Evolutionary conservation across 2,797 vertebrate species (phyloP).

Genomic region (Cryptoblepharus egeriae): DNA sequence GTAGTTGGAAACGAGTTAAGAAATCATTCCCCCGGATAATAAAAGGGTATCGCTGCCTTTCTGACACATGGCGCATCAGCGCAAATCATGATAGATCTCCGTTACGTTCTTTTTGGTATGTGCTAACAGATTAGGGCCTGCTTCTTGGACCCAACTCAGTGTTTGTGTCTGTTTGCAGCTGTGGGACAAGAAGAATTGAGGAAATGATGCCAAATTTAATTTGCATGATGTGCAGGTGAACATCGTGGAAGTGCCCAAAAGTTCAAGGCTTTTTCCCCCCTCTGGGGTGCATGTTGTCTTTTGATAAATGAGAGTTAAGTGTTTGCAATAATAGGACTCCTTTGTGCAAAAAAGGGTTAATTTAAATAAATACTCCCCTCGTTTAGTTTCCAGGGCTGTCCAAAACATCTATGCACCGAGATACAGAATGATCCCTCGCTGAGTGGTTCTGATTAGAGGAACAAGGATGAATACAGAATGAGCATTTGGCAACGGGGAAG

Average conservation of each 20-base stretch:
- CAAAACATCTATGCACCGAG: background rate
- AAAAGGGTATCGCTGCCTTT: conserved; percentile 33
- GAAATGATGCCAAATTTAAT: conserved; percentile 48
- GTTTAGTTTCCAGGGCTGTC: conserved; percentile 6
- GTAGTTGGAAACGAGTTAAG: no score
- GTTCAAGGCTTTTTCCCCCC: background rate
- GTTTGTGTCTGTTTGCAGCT: conserved; percentile 64
- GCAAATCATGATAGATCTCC: conserved; percentile 39
- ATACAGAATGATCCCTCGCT: background rate
- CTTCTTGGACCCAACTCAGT: conserved; percentile 53
- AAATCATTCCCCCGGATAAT: background rate
- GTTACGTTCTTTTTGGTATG: conserved; percentile 28
- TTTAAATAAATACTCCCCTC: conserved; percentile 19
- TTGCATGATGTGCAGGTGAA: conserved; percentile 37
- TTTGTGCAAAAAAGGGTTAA: conserved; percentile 25
- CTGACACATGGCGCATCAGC: conserved; percentile 31
- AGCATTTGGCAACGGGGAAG: conserved; percentile 15
- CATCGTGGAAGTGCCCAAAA: background rate
- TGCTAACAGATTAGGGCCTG: conserved; percentile 50
- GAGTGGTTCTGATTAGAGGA: conserved; percentile 14
- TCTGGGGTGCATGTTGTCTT: conserved; percentile 27
- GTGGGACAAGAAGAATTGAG: conserved; percentile 56
- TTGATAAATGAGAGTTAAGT: conserved; percentile 41
- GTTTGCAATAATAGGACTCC: conserved; percentile 50
- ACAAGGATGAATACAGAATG: background rate